Conservation (phyloP, 2,113 vertebrate species). For the Lepidothrix coronata region DNA sequence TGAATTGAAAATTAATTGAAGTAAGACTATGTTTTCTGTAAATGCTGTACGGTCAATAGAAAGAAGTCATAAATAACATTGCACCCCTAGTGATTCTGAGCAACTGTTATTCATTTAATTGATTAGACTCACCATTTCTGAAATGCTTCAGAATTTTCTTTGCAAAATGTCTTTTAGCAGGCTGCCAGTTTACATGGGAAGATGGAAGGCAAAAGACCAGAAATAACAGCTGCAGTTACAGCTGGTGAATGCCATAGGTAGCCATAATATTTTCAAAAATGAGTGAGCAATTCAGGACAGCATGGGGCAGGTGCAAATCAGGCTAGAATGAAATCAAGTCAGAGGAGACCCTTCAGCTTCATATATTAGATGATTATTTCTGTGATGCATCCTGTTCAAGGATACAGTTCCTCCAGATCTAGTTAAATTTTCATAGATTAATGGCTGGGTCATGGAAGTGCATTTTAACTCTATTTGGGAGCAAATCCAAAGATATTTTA, state of each 20-base stretch:
- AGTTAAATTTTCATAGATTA: neutral
- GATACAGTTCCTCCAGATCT: neutral
- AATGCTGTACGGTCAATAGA: neutral
- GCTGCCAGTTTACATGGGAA: neutral
- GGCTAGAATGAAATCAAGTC: neutral
- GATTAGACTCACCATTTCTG: neutral
- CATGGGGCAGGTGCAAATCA: neutral
- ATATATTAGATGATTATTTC: neutral
- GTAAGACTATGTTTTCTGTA: neutral
- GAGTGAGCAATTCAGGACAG: neutral
- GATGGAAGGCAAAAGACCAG: neutral
- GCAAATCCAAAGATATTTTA: neutral
- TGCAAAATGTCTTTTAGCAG: neutral
- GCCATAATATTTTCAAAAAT: neutral
- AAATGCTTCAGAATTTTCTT: neutral
- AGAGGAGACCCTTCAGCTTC: neutral
- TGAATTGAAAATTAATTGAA: neutral
- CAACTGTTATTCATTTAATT: neutral
- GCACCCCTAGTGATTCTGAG: neutral
- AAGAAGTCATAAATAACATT: neutral
- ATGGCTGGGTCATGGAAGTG: neutral
- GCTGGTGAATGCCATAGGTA: slow-evolving; percentile 1
- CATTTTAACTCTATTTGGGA: neutral
- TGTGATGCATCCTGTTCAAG: neutral
- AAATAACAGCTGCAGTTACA: slow-evolving; percentile 23